phyloP scores from a whole-genome alignment of 2,113 vertebrate species.

The Pseudorectes ferrugineus region DNA sequence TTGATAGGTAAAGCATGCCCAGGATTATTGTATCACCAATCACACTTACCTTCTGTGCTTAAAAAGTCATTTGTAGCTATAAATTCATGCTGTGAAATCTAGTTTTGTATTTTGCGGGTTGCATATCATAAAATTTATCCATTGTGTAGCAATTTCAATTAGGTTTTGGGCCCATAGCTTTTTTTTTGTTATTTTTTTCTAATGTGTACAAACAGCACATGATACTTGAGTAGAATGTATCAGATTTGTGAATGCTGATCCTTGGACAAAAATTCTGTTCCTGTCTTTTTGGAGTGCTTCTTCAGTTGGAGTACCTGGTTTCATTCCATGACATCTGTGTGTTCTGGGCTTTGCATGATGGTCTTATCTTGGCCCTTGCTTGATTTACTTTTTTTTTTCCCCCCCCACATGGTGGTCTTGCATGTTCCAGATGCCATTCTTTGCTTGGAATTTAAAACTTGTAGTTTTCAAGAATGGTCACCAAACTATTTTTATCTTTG shows the following conservation, averaged over 20 bases:
- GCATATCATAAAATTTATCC: not conserved
- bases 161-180: not conserved
- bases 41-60: slow-evolving; percentile 36
- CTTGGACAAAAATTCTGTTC: not conserved
- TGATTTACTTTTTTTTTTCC: not conserved
- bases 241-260: not conserved
- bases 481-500: not conserved
- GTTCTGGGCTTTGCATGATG: not conserved
- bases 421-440: not conserved
- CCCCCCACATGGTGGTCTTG: accelerated
- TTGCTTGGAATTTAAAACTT: not conserved
- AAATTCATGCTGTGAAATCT: slow-evolving; percentile 30
- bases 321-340: not conserved
- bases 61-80: slow-evolving; percentile 34
- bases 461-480: not conserved
- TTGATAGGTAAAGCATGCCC: slow-evolving; percentile 15
- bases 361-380: not conserved
- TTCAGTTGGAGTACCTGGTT: not conserved
- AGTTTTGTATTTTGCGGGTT: slow-evolving; percentile 14
- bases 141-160: not conserved
- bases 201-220: not conserved
- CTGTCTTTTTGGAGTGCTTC: not conserved
- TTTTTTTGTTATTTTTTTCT: not conserved
- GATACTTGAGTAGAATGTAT: not conserved
- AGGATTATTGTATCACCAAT: slow-evolving; percentile 17